These are phyloP conservation scores for Thalassarche chlororhynchos DNA, from an alignment of 2,113 vertebrate genomes.

Conservation along the genomic window DNA sequence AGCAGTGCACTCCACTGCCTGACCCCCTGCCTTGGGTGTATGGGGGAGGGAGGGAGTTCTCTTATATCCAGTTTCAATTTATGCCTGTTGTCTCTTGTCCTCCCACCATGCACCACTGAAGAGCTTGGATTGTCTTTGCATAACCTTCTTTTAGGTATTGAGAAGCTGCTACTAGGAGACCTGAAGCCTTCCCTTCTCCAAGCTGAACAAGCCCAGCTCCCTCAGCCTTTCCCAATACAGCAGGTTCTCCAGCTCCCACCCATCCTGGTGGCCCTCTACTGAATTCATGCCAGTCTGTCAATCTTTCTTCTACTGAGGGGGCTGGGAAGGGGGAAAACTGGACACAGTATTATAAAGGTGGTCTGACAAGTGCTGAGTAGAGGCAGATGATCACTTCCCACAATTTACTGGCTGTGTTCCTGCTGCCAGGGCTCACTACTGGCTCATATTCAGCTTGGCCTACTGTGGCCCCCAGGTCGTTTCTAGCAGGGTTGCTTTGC, in stretches of 20 bases:
- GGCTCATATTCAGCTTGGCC: background rate
- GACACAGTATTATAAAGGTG: background rate
- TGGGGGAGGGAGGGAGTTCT: background rate
- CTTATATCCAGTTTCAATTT: background rate
- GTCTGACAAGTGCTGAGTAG: background rate
- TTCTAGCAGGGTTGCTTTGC: background rate
- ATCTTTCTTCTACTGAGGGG: background rate
- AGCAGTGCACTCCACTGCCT: background rate
- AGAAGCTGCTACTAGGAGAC: background rate
- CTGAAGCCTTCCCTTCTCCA: background rate
- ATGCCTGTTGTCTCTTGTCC: background rate
- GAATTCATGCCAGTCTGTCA: background rate
- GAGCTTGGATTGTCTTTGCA: background rate
- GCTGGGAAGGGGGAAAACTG: background rate
- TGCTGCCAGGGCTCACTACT: background rate
- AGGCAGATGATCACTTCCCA: background rate
- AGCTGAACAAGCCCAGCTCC: background rate
- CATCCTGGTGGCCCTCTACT: background rate
- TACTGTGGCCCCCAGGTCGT: background rate
- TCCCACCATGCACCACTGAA: background rate
- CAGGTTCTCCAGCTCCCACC: background rate
- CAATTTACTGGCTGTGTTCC: background rate
- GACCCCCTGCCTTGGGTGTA: accelerated
- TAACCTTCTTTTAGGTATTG: background rate
- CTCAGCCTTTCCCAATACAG: background rate